Evolutionary conservation across 2,888 invertebrate species (phyloP).

Genomic region (Meteorus cinctellus): DNA sequence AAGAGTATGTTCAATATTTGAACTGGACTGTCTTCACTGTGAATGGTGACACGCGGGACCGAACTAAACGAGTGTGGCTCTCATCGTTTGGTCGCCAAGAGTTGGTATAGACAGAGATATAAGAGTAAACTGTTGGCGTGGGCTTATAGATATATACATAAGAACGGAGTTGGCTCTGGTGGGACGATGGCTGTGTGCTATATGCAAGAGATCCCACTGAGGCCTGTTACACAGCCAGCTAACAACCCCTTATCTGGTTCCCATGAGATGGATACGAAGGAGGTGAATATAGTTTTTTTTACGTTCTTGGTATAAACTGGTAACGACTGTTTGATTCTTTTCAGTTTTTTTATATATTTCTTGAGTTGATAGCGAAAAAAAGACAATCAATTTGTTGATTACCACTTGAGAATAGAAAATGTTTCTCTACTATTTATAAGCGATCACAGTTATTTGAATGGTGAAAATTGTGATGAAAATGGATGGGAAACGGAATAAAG

Average conservation of each 20-base stretch:
- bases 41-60: slow-evolving; percentile 1
- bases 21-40: neutral
- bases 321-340: slow-evolving; percentile 67
- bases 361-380: neutral
- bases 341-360: slow-evolving; percentile 46
- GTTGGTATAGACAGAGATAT: slow-evolving; percentile 10
- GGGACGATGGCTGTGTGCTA: slow-evolving; percentile 36
- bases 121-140: neutral
- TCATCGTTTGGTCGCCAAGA: slow-evolving; percentile 4
- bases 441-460: no score
- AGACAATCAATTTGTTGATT: neutral
- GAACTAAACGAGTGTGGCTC: slow-evolving; percentile 27
- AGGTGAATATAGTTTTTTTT: slow-evolving; percentile 56
- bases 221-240: slow-evolving; percentile 69
- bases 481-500: no score
- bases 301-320: slow-evolving; percentile 59
- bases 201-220: slow-evolving; percentile 61
- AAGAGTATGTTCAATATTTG: slow-evolving; percentile 44
- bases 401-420: no score
- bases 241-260: slow-evolving; percentile 67
- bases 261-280: slow-evolving; percentile 58
- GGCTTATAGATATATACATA: neutral
- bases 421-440: no score
- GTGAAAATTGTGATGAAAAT: no score
- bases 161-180: slow-evolving; percentile 15